Evolutionary conservation across 1,140 invertebrate genomes (phyloP).

Genomic region (Drosophila malerkotliana): DNA sequence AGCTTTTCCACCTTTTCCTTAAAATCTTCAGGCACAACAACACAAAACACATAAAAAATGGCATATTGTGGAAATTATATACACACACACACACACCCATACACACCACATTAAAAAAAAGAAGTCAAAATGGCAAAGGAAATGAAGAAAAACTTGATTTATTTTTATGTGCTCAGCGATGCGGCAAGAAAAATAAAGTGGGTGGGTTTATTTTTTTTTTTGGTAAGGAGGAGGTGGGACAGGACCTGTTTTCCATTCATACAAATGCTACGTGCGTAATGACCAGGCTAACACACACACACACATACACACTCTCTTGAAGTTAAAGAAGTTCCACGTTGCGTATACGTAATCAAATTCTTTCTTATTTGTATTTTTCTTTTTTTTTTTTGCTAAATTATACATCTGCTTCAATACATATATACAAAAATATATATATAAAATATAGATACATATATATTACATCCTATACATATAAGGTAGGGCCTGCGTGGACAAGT

Average conservation of each 20-base stretch:
- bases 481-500: conserved; percentile 61
- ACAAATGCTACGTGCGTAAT: conserved; percentile 79
- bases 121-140: conserved; percentile 59
- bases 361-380: conserved; percentile 41
- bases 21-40: background rate
- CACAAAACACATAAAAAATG: conserved; percentile 52
- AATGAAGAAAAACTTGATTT: conserved; percentile 82
- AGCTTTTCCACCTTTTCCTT: conserved; percentile 24
- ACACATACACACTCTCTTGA: conserved; percentile 52
- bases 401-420: conserved; percentile 47
- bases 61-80: conserved; percentile 50
- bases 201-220: background rate
- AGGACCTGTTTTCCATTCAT: conserved; percentile 59
- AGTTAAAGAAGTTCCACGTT: conserved; percentile 75
- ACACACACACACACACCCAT: conserved; percentile 26
- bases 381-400: conserved; percentile 53
- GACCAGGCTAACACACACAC: conserved; percentile 63
- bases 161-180: conserved; percentile 78
- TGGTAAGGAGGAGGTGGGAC: background rate
- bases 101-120: conserved; percentile 15
- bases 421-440: conserved; percentile 10
- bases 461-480: background rate
- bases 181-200: conserved; percentile 34
- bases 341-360: conserved; percentile 79
- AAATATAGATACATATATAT: conserved; percentile 3